Percentiles rank a stretch among this genome's conserved stretches.
Evolutionary conservation across 2,113 vertebrate species (phyloP).

Genomic region (Leptocoma aspasia): DNA sequence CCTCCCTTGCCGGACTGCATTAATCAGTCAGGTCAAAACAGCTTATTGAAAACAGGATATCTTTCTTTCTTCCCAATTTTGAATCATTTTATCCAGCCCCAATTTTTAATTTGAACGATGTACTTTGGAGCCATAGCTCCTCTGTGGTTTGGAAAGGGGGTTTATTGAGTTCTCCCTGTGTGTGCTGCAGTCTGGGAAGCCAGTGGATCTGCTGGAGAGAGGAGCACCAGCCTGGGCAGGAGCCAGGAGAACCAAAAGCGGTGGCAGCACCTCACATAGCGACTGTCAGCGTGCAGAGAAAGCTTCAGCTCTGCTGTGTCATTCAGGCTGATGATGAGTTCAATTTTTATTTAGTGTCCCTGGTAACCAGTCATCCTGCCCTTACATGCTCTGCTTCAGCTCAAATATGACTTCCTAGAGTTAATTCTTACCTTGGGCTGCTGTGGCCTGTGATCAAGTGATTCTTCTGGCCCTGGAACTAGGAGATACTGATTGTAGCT

Average conservation of each 20-base stretch:
- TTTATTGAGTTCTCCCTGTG: constrained; percentile 11
- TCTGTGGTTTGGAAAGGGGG: constrained; percentile 49
- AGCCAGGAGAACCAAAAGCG: neutral
- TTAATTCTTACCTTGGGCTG: neutral
- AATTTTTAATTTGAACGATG: constrained; percentile 34
- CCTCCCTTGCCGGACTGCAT: constrained; percentile 25
- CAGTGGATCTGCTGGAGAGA: neutral
- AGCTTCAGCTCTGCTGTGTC: neutral
- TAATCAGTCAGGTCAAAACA: constrained; percentile 46
- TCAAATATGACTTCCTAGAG: neutral
- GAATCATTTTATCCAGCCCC: constrained; percentile 49
- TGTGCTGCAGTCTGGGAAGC: constrained; percentile 19
- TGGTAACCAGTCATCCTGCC: neutral
- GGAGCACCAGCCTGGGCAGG: constrained; percentile 29
- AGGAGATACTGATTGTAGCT: fast-evolving
- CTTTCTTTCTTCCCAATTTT: constrained; percentile 39
- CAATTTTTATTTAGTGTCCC: neutral
- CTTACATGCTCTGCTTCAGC: neutral
- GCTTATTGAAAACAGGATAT: constrained; percentile 50
- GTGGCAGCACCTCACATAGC: neutral
- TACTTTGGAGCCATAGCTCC: constrained; percentile 31
- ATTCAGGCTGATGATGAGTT: neutral
- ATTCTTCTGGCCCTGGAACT: neutral
- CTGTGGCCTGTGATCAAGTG: neutral
- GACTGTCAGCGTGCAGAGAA: neutral